Percentiles rank a stretch among this genome's conserved stretches.
These are phyloP conservation scores for Lethenteron camtschaticum DNA, from an alignment of 2,113 vertebrate species.

Conservation along the genomic window DNA sequence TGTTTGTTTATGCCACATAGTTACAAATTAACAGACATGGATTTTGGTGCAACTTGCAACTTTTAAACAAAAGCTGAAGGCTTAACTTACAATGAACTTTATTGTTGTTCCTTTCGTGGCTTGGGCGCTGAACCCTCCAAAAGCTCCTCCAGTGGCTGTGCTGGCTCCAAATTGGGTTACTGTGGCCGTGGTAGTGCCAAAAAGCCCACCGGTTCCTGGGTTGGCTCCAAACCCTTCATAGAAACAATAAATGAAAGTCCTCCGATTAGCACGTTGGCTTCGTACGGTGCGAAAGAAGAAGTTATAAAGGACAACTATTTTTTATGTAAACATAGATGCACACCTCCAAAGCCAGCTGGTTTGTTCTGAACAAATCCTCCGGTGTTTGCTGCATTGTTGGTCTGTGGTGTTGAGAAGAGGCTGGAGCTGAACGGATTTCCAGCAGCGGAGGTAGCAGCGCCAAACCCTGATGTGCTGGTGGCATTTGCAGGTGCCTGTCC, in stretches of 20 bases:
- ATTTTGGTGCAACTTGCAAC: background rate
- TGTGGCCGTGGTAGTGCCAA: constrained; percentile 5
- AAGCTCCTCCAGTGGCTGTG: constrained; percentile 62
- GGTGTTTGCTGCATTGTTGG: constrained; percentile 52
- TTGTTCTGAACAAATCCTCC: constrained; percentile 33
- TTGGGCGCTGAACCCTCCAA: constrained; percentile 54
- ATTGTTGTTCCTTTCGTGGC: constrained; percentile 64
- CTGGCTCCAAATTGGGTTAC: constrained; percentile 58
- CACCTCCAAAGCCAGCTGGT: constrained; percentile 53
- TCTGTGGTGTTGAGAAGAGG: constrained; percentile 60
- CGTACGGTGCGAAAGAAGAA: background rate
- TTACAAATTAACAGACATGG: background rate
- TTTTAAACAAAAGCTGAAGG: background rate
- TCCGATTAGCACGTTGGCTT: background rate
- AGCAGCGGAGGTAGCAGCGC: background rate
- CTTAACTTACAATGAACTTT: constrained; percentile 61
- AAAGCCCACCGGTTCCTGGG: background rate
- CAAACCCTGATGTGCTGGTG: constrained; percentile 7
- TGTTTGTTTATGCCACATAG: background rate
- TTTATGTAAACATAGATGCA: background rate
- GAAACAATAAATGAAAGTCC: background rate
- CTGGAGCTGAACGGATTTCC: constrained; percentile 14
- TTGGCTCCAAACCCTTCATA: background rate
- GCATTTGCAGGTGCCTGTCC: background rate
- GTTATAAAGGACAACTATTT: background rate